phyloP scores from a whole-genome alignment of 2,888 invertebrate genomes.

The Drosophila paranaensis region DNA sequence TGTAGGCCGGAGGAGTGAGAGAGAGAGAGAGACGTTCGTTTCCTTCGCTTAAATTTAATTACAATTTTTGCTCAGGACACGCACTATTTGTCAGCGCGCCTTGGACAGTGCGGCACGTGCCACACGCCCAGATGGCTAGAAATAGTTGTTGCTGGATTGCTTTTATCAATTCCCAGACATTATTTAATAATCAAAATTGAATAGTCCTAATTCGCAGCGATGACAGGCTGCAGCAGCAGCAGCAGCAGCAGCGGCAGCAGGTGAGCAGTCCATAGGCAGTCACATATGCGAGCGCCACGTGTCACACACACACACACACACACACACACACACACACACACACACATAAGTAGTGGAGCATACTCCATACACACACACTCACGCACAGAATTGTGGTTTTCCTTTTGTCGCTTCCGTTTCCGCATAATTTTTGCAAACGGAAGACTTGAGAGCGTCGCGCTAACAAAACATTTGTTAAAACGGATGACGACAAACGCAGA shows the following conservation, averaged over 20 bases:
- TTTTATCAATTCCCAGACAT: slow-evolving; percentile 65
- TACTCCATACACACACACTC: slow-evolving; percentile 43
- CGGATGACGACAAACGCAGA: slow-evolving; percentile 75
- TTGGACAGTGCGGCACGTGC: slow-evolving; percentile 59
- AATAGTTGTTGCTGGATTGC: slow-evolving; percentile 49
- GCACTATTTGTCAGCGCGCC: slow-evolving; percentile 59
- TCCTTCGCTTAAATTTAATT: slow-evolving; percentile 64
- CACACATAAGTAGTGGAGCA: neutral
- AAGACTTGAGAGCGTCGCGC: slow-evolving; percentile 64
- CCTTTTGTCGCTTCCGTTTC: slow-evolving; percentile 82
- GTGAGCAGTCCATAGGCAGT: slow-evolving; percentile 23
- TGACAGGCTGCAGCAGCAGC: slow-evolving; percentile 52
- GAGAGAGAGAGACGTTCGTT: neutral
- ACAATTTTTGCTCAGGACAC: slow-evolving; percentile 49
- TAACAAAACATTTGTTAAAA: slow-evolving; percentile 78
- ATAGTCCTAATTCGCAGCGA: slow-evolving; percentile 72
- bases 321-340: slow-evolving; percentile 46
- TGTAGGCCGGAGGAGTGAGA: slow-evolving; percentile 14
- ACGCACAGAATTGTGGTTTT: slow-evolving; percentile 79
- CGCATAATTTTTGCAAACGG: slow-evolving; percentile 75
- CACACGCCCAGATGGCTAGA: slow-evolving; percentile 24
- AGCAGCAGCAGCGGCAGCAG: slow-evolving; percentile 33
- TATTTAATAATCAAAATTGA: slow-evolving; percentile 82
- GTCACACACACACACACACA: slow-evolving; percentile 29
- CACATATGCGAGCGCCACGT: slow-evolving; percentile 52